Base-by-base conservation (phyloP, 2,888 invertebrate genomes). In the Drosophila barbarae region DNA sequence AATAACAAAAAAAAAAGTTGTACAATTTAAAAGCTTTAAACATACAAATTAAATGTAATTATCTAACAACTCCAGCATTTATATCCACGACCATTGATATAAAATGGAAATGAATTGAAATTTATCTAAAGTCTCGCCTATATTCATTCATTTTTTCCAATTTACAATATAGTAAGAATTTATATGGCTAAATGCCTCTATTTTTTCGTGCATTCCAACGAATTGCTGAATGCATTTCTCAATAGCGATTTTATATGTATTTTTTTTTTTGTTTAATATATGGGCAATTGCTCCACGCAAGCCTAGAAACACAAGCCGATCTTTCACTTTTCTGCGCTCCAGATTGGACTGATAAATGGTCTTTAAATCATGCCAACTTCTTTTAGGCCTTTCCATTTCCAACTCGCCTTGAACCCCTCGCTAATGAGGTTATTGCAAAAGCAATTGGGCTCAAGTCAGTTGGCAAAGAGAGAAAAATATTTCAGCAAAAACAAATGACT, bases 291-390 rank as follows among this genome's bases (percentile, higher is more conserved):
- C 26, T 15, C 34, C 57, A 32, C 34, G 39, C 41, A 28, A 57
- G 42, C 21, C 41, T 13, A 28, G 8, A 12, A 15, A 42, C 13
- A 32, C 42, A 32, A n/a, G 23, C 13, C 21, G 15, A 52, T 64
- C 65, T 66, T 56, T 66, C 67, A 41, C 50, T 51, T 66, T 56
- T 51, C 15, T 12, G 36, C 32, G 32, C 28, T 6, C 26, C 50
- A 63, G 30, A 36, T 38, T 28, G 6, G 9, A 4, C 7, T 47
- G 28, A 63, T 49, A 60, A 42, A 44, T 50, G 28, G 23, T 38
- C 18, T 7, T 42, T 30, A 23, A 28, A 12, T 23, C 26, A 23
- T 26, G 13, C 36, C 30, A 38, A 46, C 46, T 46, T 46, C 21
- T 26, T 6, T 15, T 13, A 4, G 7, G 5, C 59, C 59, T 60